Base-by-base conservation (phyloP, 2,888 invertebrate species). In the Drosophila mettleri region DNA sequence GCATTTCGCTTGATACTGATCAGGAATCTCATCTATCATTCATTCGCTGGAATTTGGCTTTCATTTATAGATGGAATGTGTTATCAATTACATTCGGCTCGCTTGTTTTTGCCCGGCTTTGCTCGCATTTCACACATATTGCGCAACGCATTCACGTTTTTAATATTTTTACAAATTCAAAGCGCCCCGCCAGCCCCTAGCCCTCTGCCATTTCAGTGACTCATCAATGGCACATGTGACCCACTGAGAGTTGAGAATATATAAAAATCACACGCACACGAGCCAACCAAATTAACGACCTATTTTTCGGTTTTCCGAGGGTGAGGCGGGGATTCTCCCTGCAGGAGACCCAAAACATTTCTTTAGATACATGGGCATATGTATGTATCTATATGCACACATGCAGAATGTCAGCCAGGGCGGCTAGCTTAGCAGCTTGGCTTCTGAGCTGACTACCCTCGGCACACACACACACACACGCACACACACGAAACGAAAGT, bases 151-250 rank as follows among this genome's bases (percentile, higher is more conserved):
- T 74, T 39, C 70, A 73, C 76, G 73, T 69, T 75, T 75, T 75
- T 73, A 73, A 73, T 73, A 73, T 63, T 59, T 58, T 38, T 29
- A 43, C 24, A 65, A 72, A 48, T 46, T 65, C 57, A 48, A 29
- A 31, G 29, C 29, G 29, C 14, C 12, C 20, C 36, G 4, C 48
- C 9, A 5, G 6, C 7, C 27, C 18, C 3, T 8, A 10, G 3
- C 48, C 34, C 43, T 16, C 46, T 33, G 51, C 20, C 51, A 63
- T 55, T 52, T 38, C 45, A 49, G 64, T 78, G 80, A 80, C 80
- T 87, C 85, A 88, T 85, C 86, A 82, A 77, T 69, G 71, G 53
- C 88, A 87, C 88, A 82, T 85, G 85, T 86, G 85, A 72, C 80
- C 82, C 69, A 63, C 57, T 27, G 48, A 51, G 24, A 51, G 39